Percentiles rank a stretch among this genome's conserved stretches.
Conservation (phyloP, 2,888 invertebrate species). For the Melipona beecheii region DNA sequence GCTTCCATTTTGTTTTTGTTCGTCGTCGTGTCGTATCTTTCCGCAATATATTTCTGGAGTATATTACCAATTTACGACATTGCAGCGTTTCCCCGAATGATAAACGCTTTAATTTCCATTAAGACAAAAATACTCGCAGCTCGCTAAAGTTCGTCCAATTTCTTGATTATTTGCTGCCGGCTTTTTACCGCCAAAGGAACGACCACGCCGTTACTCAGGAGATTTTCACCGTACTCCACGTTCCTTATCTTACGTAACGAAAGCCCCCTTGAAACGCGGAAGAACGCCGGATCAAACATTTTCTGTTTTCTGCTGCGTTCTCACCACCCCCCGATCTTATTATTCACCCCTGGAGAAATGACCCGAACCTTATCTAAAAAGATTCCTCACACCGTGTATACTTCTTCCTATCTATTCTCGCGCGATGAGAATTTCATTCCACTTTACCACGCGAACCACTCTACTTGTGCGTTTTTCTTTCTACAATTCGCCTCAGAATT, state of each 20-base stretch:
- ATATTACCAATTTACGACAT: not conserved
- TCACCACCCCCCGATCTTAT: constrained; percentile 1
- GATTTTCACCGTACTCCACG: not conserved
- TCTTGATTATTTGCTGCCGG: not conserved
- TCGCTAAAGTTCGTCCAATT: not conserved
- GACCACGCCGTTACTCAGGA: not conserved
- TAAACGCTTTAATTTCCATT: constrained; percentile 4
- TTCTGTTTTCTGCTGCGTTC: not conserved
- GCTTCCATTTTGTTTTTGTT: not conserved
- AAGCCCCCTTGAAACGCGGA: not conserved
- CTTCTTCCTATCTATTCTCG: not conserved
- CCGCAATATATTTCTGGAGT: not conserved
- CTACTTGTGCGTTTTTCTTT: not conserved
- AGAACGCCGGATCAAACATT: constrained; percentile 9
- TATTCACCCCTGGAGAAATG: constrained; percentile 25
- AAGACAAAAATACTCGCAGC: not conserved
- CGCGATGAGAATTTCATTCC: constrained; percentile 1
- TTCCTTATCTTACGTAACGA: constrained; percentile 8
- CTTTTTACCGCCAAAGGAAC: not conserved
- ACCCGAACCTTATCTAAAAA: constrained; percentile 6
- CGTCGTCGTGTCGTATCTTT: not conserved
- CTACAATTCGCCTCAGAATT: not conserved
- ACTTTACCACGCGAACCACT: not conserved
- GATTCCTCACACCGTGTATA: not conserved
- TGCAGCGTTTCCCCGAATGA: not conserved